These are phyloP conservation scores for Lagodon rhomboides DNA, from an alignment of 2,797 vertebrate species.

Conservation along the genomic window DNA sequence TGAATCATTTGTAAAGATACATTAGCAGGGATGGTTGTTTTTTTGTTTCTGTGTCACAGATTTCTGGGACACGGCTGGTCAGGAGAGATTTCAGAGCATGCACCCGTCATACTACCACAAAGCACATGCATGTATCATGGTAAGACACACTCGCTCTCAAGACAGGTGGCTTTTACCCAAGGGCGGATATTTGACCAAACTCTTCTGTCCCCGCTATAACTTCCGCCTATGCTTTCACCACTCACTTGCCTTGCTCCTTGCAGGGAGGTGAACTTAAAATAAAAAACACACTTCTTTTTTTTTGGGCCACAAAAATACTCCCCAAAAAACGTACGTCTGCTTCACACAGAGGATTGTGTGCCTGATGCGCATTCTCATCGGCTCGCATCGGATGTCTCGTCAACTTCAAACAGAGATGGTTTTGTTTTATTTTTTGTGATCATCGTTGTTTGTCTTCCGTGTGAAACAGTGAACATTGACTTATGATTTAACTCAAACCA, in stretches of 20 bases:
- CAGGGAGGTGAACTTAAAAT: background rate
- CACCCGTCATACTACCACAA: constrained; percentile 98
- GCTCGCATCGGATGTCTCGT: too few relatives aligned
- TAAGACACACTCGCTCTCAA: constrained; percentile 69
- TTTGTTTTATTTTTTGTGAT: too few relatives aligned
- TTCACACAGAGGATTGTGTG: too few relatives aligned
- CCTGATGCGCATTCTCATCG: too few relatives aligned
- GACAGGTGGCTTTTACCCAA: background rate
- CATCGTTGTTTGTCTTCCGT: too few relatives aligned
- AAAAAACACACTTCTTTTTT: background rate
- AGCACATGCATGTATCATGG: constrained; percentile 98
- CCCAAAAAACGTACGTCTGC: too few relatives aligned
- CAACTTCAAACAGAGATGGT: too few relatives aligned
- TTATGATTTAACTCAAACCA: too few relatives aligned
- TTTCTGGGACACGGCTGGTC: constrained; percentile 98
- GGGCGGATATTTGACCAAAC: too few relatives aligned
- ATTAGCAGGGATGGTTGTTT: background rate
- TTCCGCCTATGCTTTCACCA: background rate
- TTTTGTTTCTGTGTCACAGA: constrained; percentile 82
- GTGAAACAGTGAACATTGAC: too few relatives aligned
- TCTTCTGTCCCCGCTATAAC: too few relatives aligned
- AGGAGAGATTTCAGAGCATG: constrained; percentile 97
- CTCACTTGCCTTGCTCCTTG: background rate
- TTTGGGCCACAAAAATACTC: too few relatives aligned
- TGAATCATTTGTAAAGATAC: background rate